These are phyloP conservation scores for Drosophila varians DNA, from an alignment of 1,140 invertebrate genomes.

Conservation along the genomic window DNA sequence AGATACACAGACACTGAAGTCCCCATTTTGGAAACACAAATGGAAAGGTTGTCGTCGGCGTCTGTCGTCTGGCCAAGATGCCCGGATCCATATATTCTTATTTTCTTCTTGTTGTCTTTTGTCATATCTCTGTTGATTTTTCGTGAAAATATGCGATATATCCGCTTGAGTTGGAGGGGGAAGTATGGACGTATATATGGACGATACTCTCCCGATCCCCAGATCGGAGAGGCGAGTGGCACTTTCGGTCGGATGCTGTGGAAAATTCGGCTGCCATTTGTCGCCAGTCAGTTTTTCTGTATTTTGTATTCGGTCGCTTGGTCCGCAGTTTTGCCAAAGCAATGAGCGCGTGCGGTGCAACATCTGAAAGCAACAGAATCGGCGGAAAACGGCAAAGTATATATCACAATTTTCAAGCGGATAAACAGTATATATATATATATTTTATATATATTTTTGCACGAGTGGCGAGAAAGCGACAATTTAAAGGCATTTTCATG, in stretches of 20 bases:
- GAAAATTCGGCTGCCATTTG: conserved; percentile 63
- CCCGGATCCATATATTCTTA: conserved; percentile 10
- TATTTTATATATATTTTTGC: conserved; percentile 18
- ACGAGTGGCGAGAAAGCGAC: conserved; percentile 16
- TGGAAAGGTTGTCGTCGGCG: conserved; percentile 27
- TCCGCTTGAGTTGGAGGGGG: conserved; percentile 43
- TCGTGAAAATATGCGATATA: conserved; percentile 63
- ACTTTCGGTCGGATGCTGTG: too few species aligned
- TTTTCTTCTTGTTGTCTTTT: conserved; percentile 22
- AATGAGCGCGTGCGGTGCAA: conserved; percentile 78
- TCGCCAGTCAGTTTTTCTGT: conserved; percentile 40
- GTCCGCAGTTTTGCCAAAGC: conserved; percentile 69
- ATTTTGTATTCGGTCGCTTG: conserved; percentile 41
- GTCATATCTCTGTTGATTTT: conserved; percentile 56
- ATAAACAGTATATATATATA: background rate
- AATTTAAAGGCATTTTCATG: conserved; percentile 19
- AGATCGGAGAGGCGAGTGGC: conserved; percentile 5
- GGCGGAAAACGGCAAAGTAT: conserved; percentile 59
- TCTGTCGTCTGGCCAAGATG: conserved; percentile 2
- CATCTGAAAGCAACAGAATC: conserved; percentile 36
- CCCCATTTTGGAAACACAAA: conserved; percentile 34
- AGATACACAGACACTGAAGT: conserved; percentile 14
- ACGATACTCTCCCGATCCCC: conserved; percentile 49
- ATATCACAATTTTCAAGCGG: conserved; percentile 4
- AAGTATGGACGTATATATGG: conserved; percentile 17